Percentiles rank a stretch among this genome's conserved stretches.
These are phyloP conservation scores for Euwallacea similis DNA, from an alignment of 1,140 invertebrate species.

Conservation along the genomic window DNA sequence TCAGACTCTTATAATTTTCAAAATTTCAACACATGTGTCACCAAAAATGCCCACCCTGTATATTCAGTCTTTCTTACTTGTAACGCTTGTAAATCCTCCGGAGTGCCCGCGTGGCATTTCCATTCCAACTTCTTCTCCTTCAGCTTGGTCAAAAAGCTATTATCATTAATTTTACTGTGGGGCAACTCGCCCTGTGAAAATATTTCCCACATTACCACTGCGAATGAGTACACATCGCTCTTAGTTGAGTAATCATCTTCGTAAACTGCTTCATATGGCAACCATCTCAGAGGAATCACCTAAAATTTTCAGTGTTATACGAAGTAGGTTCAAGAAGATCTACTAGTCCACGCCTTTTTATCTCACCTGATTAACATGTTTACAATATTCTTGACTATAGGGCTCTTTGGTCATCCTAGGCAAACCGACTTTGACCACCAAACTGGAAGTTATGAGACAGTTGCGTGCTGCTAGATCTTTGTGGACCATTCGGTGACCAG, in stretches of 20 bases:
- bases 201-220: constrained; percentile 88
- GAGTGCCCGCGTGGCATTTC: constrained; percentile 66
- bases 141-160: constrained; percentile 71
- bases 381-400: constrained; percentile 83
- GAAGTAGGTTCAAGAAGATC: neutral
- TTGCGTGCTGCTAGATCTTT: constrained; percentile 92
- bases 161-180: constrained; percentile 78
- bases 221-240: constrained; percentile 92
- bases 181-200: constrained; percentile 86
- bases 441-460: constrained; percentile 81
- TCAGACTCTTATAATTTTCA: too few species aligned
- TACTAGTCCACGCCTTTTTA: neutral
- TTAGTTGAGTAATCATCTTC: constrained; percentile 92
- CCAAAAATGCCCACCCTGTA: neutral
- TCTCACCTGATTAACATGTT: constrained; percentile 72
- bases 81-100: constrained; percentile 63
- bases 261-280: constrained; percentile 84
- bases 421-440: constrained; percentile 82
- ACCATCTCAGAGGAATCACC: constrained; percentile 80
- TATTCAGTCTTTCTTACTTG: constrained; percentile 56
- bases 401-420: constrained; percentile 81
- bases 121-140: constrained; percentile 68
- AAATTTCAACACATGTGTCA: neutral
- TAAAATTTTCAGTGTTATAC: constrained; percentile 43
- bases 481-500: constrained; percentile 76